A percentile compares a stretch with the other conserved stretches of the same genome.
Evolutionary conservation across 2,797 vertebrate species (phyloP).

Genomic region (Caiman crocodilus): DNA sequence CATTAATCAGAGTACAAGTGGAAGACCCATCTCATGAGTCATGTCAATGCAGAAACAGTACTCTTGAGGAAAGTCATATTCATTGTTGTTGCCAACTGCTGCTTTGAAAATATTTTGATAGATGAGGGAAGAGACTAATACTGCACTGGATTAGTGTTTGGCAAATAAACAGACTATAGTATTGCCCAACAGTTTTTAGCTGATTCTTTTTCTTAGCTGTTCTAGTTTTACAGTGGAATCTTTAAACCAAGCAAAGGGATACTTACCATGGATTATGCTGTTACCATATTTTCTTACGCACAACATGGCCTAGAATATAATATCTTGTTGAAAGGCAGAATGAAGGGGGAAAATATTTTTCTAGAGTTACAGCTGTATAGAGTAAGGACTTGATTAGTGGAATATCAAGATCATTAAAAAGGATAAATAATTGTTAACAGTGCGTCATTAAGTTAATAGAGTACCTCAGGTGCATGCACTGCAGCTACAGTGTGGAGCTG

Average conservation of each 20-base stretch:
- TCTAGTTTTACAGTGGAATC: neutral
- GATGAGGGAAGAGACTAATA: neutral
- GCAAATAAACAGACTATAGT: neutral
- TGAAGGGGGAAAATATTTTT: too few relatives aligned
- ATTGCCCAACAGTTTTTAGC: neutral
- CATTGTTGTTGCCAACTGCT: neutral
- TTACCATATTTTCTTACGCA: too few relatives aligned
- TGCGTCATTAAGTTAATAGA: too few relatives aligned
- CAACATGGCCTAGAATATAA: too few relatives aligned
- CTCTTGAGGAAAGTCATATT: neutral
- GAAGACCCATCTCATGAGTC: neutral
- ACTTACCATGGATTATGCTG: too few relatives aligned
- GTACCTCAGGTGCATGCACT: too few relatives aligned
- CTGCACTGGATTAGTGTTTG: neutral
- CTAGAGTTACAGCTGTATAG: too few relatives aligned
- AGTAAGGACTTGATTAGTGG: too few relatives aligned
- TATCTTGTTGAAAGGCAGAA: too few relatives aligned
- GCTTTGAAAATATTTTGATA: neutral
- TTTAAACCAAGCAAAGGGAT: neutral
- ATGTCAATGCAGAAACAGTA: neutral
- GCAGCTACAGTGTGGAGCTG: too few relatives aligned
- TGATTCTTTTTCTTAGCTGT: neutral
- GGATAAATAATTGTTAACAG: too few relatives aligned
- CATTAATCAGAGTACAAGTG: neutral
- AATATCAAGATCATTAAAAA: too few relatives aligned